These are phyloP conservation scores for Zelostemma sp. DNA, from an alignment of 1,140 invertebrate genomes.

Conservation along the genomic window DNA sequence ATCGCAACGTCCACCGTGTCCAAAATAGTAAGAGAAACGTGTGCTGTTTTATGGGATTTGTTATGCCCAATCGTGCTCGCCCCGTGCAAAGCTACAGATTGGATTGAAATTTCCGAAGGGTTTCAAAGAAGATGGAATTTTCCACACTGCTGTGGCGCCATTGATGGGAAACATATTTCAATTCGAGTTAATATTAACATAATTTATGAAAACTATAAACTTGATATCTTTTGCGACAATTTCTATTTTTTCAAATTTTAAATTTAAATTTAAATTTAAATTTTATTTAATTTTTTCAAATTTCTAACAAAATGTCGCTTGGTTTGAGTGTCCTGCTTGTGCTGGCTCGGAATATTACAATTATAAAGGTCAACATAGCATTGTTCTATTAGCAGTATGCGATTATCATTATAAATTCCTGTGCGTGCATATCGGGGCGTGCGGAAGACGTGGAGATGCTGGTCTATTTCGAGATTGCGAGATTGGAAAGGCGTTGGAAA, in stretches of 20 bases:
- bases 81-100: conserved; percentile 32
- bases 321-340: conserved; percentile 42
- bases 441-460: conserved; percentile 32
- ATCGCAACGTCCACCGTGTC: conserved; percentile 11
- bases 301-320: not conserved
- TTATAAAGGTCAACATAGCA: conserved; percentile 67
- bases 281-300: conserved; percentile 13
- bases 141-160: conserved; percentile 64
- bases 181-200: conserved; percentile 16
- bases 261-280: not conserved
- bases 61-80: conserved; percentile 37
- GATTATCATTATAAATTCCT: conserved; percentile 49
- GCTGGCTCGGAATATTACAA: conserved; percentile 62
- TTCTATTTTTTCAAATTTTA: not conserved
- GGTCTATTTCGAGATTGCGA: conserved; percentile 30
- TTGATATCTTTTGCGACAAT: too few species aligned
- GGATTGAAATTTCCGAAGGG: conserved; percentile 48
- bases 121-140: conserved; percentile 67
- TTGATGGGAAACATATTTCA: conserved; percentile 68
- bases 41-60: conserved; percentile 52
- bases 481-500: conserved; percentile 37
- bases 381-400: conserved; percentile 62
- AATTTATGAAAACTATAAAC: not conserved
- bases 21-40: conserved; percentile 35
- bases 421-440: conserved; percentile 35